Percentiles rank a stretch among this genome's conserved stretches.
phyloP scores from a whole-genome alignment of 2,113 vertebrate species.

The Reinhardtius hippoglossoides region DNA sequence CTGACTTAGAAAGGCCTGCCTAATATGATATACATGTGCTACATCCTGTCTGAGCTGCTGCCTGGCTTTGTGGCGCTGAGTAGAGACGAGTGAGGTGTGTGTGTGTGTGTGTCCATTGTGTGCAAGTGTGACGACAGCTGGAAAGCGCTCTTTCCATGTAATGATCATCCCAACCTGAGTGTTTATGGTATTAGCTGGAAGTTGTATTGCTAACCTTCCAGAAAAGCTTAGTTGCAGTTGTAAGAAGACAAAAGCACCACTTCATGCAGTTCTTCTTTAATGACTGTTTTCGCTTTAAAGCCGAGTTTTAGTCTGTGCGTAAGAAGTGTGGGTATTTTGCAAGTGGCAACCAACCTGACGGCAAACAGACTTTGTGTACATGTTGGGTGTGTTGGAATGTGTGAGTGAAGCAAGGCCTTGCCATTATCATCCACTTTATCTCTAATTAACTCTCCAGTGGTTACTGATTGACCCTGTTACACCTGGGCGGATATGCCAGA shows the following conservation, averaged over 20 bases:
- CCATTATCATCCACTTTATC: conserved; percentile 67
- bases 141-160: conserved; percentile 26
- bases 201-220: conserved; percentile 41
- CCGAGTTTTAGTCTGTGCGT: conserved; percentile 1
- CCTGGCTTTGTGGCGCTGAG: conserved; percentile 40
- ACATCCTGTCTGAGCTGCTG: conserved; percentile 77
- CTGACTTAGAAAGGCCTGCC: conserved; percentile 62
- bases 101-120: background rate
- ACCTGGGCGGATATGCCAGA: conserved; percentile 70
- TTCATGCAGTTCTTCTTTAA: conserved; percentile 7
- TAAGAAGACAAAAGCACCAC: conserved; percentile 7
- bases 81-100: background rate
- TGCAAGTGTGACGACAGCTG: conserved; percentile 48
- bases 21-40: conserved; percentile 82
- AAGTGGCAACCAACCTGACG: conserved; percentile 12
- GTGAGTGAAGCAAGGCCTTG: conserved; percentile 42
- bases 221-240: background rate
- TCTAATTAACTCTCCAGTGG: conserved; percentile 80
- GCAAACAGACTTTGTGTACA: conserved; percentile 43
- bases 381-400: conserved; percentile 43
- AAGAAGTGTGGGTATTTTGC: conserved; percentile 21
- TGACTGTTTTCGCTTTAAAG: conserved; percentile 13
- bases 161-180: conserved; percentile 29
- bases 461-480: conserved; percentile 75
- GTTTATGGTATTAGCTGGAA: conserved; percentile 45